phyloP scores from a whole-genome alignment of 2,888 invertebrate genomes.

The Tethea ocularis region DNA sequence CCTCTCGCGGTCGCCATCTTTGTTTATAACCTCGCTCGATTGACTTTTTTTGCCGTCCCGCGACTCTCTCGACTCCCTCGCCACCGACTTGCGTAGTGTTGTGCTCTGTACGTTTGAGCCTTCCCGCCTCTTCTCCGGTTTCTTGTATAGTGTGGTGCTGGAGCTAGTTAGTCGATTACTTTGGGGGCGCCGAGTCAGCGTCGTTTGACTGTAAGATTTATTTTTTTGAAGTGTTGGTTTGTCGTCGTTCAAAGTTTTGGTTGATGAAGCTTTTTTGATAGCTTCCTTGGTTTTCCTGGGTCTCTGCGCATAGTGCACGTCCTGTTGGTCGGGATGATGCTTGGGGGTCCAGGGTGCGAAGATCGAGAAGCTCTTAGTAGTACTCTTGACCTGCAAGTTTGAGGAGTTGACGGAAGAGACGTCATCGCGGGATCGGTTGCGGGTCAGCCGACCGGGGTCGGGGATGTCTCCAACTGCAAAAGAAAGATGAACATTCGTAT shows the following conservation, averaged over 20 bases:
- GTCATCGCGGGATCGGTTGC: slow-evolving; percentile 90
- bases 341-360: slow-evolving; percentile 93
- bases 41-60: slow-evolving; percentile 79
- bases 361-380: slow-evolving; percentile 91
- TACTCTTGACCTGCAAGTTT: slow-evolving; percentile 87
- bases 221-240: slow-evolving; percentile 74
- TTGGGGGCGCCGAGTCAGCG: slow-evolving; percentile 62
- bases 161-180: slow-evolving; percentile 67
- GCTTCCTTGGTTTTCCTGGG: slow-evolving; percentile 64
- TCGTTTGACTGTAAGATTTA: slow-evolving; percentile 75
- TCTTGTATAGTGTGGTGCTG: slow-evolving; percentile 68
- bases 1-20: slow-evolving; percentile 77
- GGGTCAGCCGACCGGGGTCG: slow-evolving; percentile 85
- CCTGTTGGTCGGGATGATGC: slow-evolving; percentile 88
- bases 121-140: slow-evolving; percentile 72
- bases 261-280: slow-evolving; percentile 76
- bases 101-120: slow-evolving; percentile 48
- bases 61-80: slow-evolving; percentile 63
- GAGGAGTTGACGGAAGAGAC: slow-evolving; percentile 86
- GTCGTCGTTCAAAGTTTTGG: slow-evolving; percentile 59
- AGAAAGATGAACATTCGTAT: no score
- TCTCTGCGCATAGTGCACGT: slow-evolving; percentile 91
- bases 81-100: slow-evolving; percentile 65
- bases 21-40: slow-evolving; percentile 85
- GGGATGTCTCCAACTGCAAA: slow-evolving; percentile 92